Conservation (phyloP, 2,797 vertebrate genomes). For the Nothura maculosa region DNA sequence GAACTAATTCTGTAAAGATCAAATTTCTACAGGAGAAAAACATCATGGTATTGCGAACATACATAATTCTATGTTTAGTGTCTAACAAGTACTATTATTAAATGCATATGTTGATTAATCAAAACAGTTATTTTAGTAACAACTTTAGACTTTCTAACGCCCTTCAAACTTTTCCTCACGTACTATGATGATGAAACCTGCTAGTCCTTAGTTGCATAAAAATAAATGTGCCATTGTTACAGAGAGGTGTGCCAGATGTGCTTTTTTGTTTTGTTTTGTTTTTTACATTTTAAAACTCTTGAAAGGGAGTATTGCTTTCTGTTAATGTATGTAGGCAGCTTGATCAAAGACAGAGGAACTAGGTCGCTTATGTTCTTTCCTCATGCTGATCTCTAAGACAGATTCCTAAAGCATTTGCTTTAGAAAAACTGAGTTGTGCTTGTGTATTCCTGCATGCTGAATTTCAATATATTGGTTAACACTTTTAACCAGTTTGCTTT, state of each 20-base stretch:
- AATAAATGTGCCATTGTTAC: not conserved
- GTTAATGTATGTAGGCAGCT: not conserved
- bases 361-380: not conserved
- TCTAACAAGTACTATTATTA: not conserved
- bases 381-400: not conserved
- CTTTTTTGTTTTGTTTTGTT: too few relatives aligned
- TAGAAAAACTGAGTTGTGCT: not conserved
- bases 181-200: not conserved
- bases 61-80: not conserved
- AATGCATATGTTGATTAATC: not conserved
- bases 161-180: not conserved
- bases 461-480: not conserved
- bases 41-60: not conserved
- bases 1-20: not conserved
- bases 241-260: not conserved
- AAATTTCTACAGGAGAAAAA: not conserved
- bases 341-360: not conserved
- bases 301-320: not conserved
- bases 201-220: not conserved
- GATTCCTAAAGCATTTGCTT: not conserved
- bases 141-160: not conserved
- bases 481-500: not conserved
- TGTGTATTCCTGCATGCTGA: not conserved
- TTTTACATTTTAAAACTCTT: not conserved
- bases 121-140: not conserved